These are phyloP conservation scores for Cossypha polioptera DNA, from an alignment of 2,797 vertebrate genomes.

Conservation along the genomic window DNA sequence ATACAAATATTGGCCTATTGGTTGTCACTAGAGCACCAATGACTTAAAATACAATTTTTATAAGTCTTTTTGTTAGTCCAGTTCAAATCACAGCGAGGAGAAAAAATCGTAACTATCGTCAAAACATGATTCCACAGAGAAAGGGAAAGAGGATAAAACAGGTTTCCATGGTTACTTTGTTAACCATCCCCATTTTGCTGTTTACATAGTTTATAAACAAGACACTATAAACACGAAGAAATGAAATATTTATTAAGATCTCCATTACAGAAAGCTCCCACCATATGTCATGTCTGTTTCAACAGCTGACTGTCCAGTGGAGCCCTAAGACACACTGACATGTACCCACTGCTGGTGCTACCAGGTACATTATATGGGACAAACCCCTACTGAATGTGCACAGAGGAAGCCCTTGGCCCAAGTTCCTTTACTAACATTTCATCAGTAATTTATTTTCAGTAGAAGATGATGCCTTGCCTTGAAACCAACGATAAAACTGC, in stretches of 20 bases:
- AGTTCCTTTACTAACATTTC: background rate
- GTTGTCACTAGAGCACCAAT: background rate
- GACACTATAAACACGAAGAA: background rate
- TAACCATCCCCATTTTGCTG: background rate
- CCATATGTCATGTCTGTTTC: background rate
- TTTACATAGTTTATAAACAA: slow-evolving; percentile 27
- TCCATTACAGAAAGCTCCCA: background rate
- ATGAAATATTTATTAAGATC: slow-evolving; percentile 17
- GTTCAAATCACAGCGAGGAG: background rate
- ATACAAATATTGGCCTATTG: background rate
- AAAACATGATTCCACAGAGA: background rate
- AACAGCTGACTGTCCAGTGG: background rate
- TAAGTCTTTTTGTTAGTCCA: background rate
- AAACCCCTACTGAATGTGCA: background rate
- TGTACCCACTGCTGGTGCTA: background rate
- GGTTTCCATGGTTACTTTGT: slow-evolving; percentile 51
- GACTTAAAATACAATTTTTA: background rate
- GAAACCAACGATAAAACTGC: background rate
- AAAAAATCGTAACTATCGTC: background rate
- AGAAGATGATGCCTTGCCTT: background rate
- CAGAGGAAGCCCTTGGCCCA: background rate
- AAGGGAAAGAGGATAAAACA: background rate
- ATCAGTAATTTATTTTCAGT: background rate
- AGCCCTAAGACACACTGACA: background rate
- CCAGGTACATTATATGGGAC: background rate